Evolutionary conservation across 2,113 vertebrate species (phyloP).

Genomic region (Sula dactylatra): DNA sequence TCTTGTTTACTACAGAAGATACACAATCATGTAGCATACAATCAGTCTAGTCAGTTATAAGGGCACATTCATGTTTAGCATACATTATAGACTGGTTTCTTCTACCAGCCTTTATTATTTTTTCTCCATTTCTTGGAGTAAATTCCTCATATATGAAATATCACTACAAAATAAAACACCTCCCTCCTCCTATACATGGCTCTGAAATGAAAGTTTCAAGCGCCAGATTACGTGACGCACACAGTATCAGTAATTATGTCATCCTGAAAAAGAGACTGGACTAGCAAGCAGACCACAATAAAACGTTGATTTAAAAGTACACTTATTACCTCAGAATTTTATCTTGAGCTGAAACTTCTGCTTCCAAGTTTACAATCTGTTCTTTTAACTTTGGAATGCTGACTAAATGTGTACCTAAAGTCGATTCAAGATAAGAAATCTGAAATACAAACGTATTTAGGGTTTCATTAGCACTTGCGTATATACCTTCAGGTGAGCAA

Average conservation of each 20-base stretch:
- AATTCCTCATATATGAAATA: neutral
- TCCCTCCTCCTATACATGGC: neutral
- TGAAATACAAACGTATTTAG: constrained; percentile 67
- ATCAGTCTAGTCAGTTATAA: neutral
- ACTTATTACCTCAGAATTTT: constrained; percentile 82
- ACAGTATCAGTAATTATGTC: neutral
- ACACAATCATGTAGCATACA: neutral
- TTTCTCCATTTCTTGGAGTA: neutral
- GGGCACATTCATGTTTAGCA: neutral
- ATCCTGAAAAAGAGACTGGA: neutral
- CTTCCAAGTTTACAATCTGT: constrained; percentile 83
- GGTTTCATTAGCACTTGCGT: neutral
- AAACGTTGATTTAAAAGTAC: neutral
- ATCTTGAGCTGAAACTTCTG: constrained; percentile 83
- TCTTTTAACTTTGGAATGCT: constrained; percentile 80
- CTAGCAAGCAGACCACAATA: neutral
- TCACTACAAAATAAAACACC: neutral
- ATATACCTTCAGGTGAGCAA: neutral
- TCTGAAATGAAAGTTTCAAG: neutral
- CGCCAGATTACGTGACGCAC: neutral
- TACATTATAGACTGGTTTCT: neutral
- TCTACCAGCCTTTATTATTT: neutral
- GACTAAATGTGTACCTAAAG: constrained; percentile 61
- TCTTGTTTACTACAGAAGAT: neutral
- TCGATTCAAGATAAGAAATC: constrained; percentile 74